Conservation (phyloP, 2,888 invertebrate genomes). For the Cosmopolites sordidus region DNA sequence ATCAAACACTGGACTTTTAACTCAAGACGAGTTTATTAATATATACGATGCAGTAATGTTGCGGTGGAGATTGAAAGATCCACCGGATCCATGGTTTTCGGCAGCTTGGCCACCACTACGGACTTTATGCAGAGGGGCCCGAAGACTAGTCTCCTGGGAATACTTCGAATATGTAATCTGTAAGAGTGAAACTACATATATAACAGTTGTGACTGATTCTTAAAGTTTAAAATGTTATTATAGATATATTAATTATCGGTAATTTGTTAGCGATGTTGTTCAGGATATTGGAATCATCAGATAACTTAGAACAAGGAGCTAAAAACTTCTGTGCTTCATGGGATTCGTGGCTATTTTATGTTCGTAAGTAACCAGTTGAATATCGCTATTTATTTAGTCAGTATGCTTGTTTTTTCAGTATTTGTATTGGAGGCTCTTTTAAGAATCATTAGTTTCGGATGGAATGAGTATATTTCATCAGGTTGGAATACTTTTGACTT, state of each 20-base stretch:
- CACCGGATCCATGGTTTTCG: constrained; percentile 71
- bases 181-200: constrained; percentile 46
- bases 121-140: constrained; percentile 58
- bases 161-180: constrained; percentile 72
- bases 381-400: not conserved
- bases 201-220: no score
- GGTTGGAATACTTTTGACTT: constrained; percentile 85
- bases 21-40: constrained; percentile 67
- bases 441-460: constrained; percentile 70
- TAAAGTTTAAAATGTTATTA: no score
- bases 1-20: constrained; percentile 62
- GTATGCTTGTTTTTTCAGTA: constrained; percentile 54
- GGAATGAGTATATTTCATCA: constrained; percentile 67
- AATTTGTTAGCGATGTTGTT: constrained; percentile 73
- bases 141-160: constrained; percentile 62
- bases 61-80: constrained; percentile 69
- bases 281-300: constrained; percentile 62
- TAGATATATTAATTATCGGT: constrained; percentile 67
- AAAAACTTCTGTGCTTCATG: constrained; percentile 66
- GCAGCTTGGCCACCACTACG: constrained; percentile 58
- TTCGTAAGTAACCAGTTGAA: constrained; percentile 52
- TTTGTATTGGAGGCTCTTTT: constrained; percentile 70
- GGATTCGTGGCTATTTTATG: constrained; percentile 70
- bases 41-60: constrained; percentile 69
- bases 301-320: constrained; percentile 58